Conservation (phyloP, 1,140 invertebrate genomes). For the Meloidogyne floridensis region DNA sequence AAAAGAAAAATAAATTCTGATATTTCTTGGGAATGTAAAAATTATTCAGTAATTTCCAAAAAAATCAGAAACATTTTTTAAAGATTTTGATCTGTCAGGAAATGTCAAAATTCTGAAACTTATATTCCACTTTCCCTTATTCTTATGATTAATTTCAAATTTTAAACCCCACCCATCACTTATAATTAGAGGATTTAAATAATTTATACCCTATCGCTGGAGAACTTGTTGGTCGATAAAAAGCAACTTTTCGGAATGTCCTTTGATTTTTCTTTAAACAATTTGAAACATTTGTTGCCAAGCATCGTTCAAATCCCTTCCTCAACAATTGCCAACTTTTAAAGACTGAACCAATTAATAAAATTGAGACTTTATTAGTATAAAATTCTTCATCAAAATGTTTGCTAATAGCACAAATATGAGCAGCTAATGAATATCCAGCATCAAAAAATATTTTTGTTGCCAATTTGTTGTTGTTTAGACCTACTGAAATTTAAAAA, state of each 20-base stretch:
- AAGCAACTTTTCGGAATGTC: neutral
- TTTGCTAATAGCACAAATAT: conserved; percentile 75
- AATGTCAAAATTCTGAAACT: too few species aligned
- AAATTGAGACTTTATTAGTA: conserved; percentile 76
- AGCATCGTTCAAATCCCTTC: conserved; percentile 48
- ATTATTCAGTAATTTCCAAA: neutral
- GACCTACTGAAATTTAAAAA: conserved; percentile 35
- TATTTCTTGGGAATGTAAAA: neutral
- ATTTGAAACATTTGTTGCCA: conserved; percentile 1
- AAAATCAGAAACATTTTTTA: neutral
- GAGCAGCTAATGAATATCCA: conserved; percentile 76
- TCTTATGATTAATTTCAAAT: too few species aligned
- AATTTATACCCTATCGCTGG: neutral
- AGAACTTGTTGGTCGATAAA: neutral
- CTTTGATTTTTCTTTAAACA: neutral
- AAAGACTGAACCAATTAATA: conserved; percentile 94
- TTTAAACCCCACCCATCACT: too few species aligned
- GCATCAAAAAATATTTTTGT: conserved; percentile 77
- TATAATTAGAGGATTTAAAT: neutral
- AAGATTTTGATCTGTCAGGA: too few species aligned
- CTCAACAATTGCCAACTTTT: conserved; percentile 83
- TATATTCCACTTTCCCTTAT: too few species aligned
- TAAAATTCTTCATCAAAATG: conserved; percentile 72
- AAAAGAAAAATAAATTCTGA: neutral
- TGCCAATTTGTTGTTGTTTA: conserved; percentile 75